Evolutionary conservation across 2,113 vertebrate genomes (phyloP).

Genomic region (Indicator maculatus): DNA sequence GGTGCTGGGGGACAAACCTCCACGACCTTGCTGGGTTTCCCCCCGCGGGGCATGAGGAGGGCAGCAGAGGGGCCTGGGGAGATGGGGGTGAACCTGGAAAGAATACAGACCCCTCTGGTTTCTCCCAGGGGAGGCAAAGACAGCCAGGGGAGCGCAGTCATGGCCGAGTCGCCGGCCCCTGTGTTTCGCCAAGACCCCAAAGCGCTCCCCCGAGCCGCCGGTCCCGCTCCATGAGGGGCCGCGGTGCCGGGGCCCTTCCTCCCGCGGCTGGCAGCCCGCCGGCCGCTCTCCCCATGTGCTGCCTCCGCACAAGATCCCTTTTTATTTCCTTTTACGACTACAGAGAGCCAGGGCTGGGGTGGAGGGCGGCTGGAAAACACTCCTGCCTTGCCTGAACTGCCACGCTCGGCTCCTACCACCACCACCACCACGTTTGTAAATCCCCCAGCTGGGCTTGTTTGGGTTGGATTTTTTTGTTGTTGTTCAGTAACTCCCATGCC

Average conservation of each 20-base stretch:
- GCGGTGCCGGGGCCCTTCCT: background rate
- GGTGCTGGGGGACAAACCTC: background rate
- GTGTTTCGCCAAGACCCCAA: rapidly evolving
- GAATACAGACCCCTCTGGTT: background rate
- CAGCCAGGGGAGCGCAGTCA: background rate
- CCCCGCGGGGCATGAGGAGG: background rate
- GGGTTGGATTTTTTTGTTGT: slow-evolving; percentile 61
- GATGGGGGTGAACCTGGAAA: background rate
- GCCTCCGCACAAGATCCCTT: slow-evolving; percentile 48
- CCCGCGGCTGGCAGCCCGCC: slow-evolving; percentile 31
- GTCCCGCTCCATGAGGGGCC: background rate
- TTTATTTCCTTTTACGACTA: slow-evolving; percentile 64
- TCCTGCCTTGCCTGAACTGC: background rate
- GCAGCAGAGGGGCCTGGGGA: background rate
- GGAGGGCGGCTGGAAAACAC: background rate
- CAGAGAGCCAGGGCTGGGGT: background rate
- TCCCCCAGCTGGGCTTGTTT: slow-evolving; percentile 59
- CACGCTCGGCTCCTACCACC: background rate
- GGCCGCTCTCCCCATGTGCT: slow-evolving; percentile 13
- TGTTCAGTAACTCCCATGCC: slow-evolving; percentile 53
- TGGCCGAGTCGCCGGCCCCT: background rate
- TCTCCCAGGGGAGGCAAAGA: background rate
- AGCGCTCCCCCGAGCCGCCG: background rate
- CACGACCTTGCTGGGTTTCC: background rate
- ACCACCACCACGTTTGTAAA: slow-evolving; percentile 26